Evolutionary conservation across 2,113 vertebrate species (phyloP).

Genomic region (Lagopus leucura): DNA sequence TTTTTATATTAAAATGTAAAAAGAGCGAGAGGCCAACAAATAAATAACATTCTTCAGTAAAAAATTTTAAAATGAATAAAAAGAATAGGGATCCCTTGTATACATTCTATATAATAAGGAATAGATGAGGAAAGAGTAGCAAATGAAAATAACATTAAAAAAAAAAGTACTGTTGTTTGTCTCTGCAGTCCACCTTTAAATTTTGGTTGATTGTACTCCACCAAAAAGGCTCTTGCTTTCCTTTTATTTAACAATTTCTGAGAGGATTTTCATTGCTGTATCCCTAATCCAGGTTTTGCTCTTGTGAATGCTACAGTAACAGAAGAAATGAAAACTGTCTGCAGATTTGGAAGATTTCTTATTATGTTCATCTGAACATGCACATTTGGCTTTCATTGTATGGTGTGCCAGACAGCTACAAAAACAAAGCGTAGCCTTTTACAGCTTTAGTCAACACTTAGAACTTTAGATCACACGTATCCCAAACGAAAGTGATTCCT

Average conservation of each 20-base stretch:
- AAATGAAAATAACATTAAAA: background rate
- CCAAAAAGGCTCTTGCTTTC: background rate
- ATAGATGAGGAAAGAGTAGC: background rate
- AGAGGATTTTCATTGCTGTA: background rate
- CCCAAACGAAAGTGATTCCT: background rate
- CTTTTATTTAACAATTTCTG: background rate
- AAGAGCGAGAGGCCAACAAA: background rate
- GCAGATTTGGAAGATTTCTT: background rate
- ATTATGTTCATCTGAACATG: background rate
- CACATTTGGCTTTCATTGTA: conserved; percentile 32
- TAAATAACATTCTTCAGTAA: background rate
- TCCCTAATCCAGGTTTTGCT: background rate
- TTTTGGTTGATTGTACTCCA: background rate
- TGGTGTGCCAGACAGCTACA: background rate
- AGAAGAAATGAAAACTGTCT: background rate
- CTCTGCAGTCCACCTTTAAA: background rate
- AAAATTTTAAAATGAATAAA: background rate
- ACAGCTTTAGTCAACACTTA: background rate
- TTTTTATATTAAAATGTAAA: background rate
- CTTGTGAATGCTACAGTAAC: background rate
- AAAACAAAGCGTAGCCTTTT: background rate
- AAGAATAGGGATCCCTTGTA: background rate
- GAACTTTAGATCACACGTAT: background rate
- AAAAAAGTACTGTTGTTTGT: background rate
- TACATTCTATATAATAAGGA: background rate